These are phyloP conservation scores for Esox niger DNA, from an alignment of 2,113 vertebrate genomes.

Conservation along the genomic window DNA sequence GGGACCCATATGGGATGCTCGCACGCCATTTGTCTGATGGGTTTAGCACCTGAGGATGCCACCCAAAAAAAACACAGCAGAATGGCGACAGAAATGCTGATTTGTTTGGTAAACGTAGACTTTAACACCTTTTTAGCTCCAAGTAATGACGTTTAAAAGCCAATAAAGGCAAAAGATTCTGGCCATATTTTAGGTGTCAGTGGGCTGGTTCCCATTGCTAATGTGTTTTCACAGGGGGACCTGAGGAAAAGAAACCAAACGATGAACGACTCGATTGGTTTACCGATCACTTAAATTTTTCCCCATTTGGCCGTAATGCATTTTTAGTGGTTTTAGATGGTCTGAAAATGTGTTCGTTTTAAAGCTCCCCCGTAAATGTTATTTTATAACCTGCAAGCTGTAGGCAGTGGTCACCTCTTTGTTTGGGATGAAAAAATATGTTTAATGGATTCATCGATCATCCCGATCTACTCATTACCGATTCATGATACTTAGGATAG, in stretches of 20 bases:
- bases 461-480: too few species aligned
- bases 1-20: too few species aligned
- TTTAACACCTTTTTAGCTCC: background rate
- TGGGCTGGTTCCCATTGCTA: constrained; percentile 13
- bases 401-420: background rate
- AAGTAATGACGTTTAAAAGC: constrained; percentile 10
- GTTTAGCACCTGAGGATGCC: background rate
- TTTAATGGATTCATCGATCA: too few species aligned
- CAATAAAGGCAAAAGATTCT: constrained; percentile 7
- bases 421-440: background rate
- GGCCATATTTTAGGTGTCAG: constrained; percentile 18
- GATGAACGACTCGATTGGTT: constrained; percentile 6
- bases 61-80: background rate
- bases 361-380: background rate
- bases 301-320: background rate
- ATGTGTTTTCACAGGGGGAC: constrained; percentile 15
- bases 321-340: background rate
- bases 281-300: constrained; percentile 1
- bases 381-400: too few species aligned
- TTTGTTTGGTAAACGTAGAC: constrained; percentile 25
- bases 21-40: background rate
- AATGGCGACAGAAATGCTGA: constrained; percentile 30
- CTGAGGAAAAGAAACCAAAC: constrained; percentile 11
- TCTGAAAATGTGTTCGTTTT: background rate
- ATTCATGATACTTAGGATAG: background rate